Conservation (phyloP, 2,888 invertebrate species). For the Erynnis tages region DNA sequence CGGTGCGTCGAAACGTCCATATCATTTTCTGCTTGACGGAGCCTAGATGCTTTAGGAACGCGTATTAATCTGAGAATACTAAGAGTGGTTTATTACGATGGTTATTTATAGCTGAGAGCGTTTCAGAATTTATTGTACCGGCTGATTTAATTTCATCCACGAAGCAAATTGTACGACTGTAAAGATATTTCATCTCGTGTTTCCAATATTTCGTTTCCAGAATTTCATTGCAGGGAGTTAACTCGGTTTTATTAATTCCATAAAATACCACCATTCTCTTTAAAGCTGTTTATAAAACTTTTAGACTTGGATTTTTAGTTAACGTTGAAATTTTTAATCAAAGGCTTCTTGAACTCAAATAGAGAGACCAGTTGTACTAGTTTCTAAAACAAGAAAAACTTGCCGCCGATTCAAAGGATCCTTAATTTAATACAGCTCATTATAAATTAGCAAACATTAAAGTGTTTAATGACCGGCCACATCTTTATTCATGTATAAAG, state of each 20-base stretch:
- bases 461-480: slow-evolving; percentile 11
- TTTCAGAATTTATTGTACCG: slow-evolving; percentile 9
- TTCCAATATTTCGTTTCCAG: too few species aligned
- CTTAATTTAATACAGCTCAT: slow-evolving; percentile 18
- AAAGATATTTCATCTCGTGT: too few species aligned
- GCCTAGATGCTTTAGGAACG: slow-evolving; percentile 34
- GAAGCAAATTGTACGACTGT: not conserved
- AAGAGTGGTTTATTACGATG: slow-evolving; percentile 2
- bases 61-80: slow-evolving; percentile 9
- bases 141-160: not conserved
- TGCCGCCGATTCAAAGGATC: not conserved
- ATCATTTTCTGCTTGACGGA: slow-evolving; percentile 54
- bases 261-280: too few species aligned
- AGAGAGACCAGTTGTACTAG: slow-evolving; percentile 1
- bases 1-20: slow-evolving; percentile 44
- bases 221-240: too few species aligned
- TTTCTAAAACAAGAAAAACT: slow-evolving; percentile 12
- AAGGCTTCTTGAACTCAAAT: not conserved
- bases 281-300: too few species aligned
- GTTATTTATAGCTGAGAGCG: slow-evolving; percentile 14
- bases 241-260: too few species aligned
- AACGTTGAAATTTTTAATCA: too few species aligned
- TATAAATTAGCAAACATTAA: slow-evolving; percentile 12
- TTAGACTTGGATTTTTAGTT: too few species aligned
- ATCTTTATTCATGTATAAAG: slow-evolving; percentile 11